Evolutionary conservation across 1,140 invertebrate species (phyloP).

Genomic region (Centruroides vittatus): DNA sequence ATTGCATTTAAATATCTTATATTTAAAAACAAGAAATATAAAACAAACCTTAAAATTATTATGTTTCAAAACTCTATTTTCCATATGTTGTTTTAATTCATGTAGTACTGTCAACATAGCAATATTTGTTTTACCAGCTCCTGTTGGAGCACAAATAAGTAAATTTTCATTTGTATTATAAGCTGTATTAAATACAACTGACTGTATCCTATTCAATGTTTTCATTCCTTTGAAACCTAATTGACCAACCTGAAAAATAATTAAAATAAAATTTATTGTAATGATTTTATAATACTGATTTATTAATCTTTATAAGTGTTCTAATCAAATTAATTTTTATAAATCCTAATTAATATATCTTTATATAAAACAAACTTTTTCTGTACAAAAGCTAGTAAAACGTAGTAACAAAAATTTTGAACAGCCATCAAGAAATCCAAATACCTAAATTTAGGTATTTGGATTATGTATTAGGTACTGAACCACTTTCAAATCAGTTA

Average conservation of each 20-base stretch:
- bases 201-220: slow-evolving; percentile 84
- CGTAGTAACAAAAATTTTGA: too few species aligned
- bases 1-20: too few species aligned
- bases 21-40: slow-evolving; percentile 10
- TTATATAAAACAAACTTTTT: too few species aligned
- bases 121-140: slow-evolving; percentile 97
- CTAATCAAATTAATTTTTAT: too few species aligned
- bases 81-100: slow-evolving; percentile 61
- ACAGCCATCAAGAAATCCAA: too few species aligned
- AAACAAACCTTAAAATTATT: slow-evolving; percentile 75
- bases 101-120: slow-evolving; percentile 85
- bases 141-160: slow-evolving; percentile 84
- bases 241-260: slow-evolving; percentile 49
- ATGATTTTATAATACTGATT: too few species aligned
- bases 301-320: too few species aligned
- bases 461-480: too few species aligned
- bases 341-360: too few species aligned
- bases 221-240: slow-evolving; percentile 75
- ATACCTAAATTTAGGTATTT: too few species aligned
- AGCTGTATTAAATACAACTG: slow-evolving; percentile 85
- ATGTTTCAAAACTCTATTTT: slow-evolving; percentile 60
- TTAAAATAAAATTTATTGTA: background rate
- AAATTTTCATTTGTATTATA: slow-evolving; percentile 96
- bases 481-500: too few species aligned
- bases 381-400: too few species aligned